These are phyloP conservation scores for Zaprionus nigranus DNA, from an alignment of 1,140 invertebrate species.

Conservation along the genomic window DNA sequence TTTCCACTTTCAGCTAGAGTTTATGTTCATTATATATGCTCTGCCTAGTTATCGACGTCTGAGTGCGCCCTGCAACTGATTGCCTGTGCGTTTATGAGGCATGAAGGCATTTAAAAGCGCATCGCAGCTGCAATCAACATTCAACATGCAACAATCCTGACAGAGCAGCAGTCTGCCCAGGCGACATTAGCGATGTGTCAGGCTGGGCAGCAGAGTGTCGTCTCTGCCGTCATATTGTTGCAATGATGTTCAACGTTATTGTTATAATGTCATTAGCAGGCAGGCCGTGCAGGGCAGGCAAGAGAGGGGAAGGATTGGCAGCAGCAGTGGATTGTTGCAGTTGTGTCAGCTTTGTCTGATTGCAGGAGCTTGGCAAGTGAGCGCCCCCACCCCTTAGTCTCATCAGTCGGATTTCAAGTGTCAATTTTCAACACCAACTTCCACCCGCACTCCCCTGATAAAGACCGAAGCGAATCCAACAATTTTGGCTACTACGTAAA, in stretches of 20 bases:
- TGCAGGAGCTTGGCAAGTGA: conserved; percentile 49
- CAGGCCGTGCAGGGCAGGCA: conserved; percentile 9
- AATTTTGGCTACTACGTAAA: conserved; percentile 22
- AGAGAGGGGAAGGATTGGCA: not conserved
- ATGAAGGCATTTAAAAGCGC: conserved; percentile 77
- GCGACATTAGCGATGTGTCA: conserved; percentile 69
- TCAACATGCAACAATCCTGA: conserved; percentile 38
- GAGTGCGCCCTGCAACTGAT: conserved; percentile 41
- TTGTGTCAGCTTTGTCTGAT: conserved; percentile 72
- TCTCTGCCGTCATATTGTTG: conserved; percentile 65
- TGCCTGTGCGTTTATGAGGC: conserved; percentile 69
- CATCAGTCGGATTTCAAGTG: conserved; percentile 70
- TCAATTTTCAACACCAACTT: conserved; percentile 78
- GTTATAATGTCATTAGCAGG: conserved; percentile 78
- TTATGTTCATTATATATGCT: conserved; percentile 51
- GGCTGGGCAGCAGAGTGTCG: conserved; percentile 16
- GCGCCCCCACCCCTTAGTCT: conserved; percentile 9
- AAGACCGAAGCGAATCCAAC: conserved; percentile 4
- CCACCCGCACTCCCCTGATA: conserved; percentile 14
- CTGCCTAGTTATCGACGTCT: conserved; percentile 61
- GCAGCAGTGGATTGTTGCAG: conserved; percentile 41
- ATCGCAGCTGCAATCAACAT: conserved; percentile 55
- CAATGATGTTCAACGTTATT: conserved; percentile 69
- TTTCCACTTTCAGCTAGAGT: conserved; percentile 26
- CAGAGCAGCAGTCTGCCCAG: conserved; percentile 22